Evolutionary conservation across 2,113 vertebrate genomes (phyloP), one percentile per base, ranked within the genome.

Genomic region (Rhineura floridana): DNA sequence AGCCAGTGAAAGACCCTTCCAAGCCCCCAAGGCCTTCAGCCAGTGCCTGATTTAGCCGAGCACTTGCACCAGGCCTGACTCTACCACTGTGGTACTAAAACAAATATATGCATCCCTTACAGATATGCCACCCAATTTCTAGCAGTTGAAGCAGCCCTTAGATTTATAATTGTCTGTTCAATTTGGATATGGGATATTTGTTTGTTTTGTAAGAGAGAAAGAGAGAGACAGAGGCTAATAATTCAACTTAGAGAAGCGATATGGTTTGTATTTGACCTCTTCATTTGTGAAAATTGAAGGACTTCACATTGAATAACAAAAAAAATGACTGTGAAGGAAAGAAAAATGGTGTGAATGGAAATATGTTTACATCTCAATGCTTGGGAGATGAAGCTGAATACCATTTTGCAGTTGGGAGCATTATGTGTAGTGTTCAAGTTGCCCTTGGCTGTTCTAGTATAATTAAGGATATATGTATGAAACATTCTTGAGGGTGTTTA

Each of bases 401-500:
- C 63, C 28, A 33, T 67, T 84, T 44, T 75, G n/a, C 69, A 75
- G 83, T 12, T 30, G 50, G 65, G 69, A 86, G 55, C 42, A 77
- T 77, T n/a, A 77, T 25, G 30, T 28, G 28, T 1, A 63, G 17
- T 33, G 21, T 63, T 77, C 28, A 77, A 36, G 55, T 4, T 48
- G 9, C 73, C 84, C 39, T 65, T 85, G 72, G 73, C 73, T 36
- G 48, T 48, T 39, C 55, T 25, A 65, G 55, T 36, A 46, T 78
- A 78, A 86, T 86, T 86, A 78, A 48, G 73, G 30, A 50, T 91
- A 52, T 52, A 77, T 88, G 87, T 89, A 82, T 62, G 83, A 91
- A 88, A 94, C 85, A 92, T 88, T 89, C 90, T 63, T 75, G 82
- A 91, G 92, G 89, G 93, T 91, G 90, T 92, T 90, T 81, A 91